These are phyloP conservation scores for Cerastis rubricosa DNA, from an alignment of 2,888 invertebrate species.

Conservation along the genomic window DNA sequence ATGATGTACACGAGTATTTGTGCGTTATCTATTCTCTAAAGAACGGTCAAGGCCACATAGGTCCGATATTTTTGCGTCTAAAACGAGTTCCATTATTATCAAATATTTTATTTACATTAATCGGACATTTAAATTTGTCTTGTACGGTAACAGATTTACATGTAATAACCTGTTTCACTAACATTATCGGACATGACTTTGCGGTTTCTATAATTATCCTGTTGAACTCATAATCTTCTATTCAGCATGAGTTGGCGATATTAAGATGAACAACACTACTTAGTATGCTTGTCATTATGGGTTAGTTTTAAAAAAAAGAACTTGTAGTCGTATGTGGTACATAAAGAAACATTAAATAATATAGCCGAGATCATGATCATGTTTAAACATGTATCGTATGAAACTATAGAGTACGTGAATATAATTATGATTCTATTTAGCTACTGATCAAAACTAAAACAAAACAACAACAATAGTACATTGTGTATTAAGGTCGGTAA, in stretches of 20 bases:
- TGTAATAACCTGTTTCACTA: constrained; percentile 5
- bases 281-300: not conserved
- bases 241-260: constrained; percentile 12
- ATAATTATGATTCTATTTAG: not conserved
- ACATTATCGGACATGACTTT: constrained; percentile 7
- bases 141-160: not conserved
- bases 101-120: not conserved
- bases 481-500: too few species aligned
- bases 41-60: not conserved
- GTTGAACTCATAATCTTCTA: not conserved
- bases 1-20: not conserved
- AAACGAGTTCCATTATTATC: not conserved
- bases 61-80: not conserved
- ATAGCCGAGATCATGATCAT: not conserved
- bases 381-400: not conserved
- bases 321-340: too few species aligned
- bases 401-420: not conserved
- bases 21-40: not conserved
- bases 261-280: not conserved
- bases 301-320: not conserved
- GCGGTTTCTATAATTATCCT: constrained; percentile 7
- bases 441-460: not conserved
- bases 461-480: too few species aligned
- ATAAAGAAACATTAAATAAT: not conserved
- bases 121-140: not conserved